Percentiles rank a stretch among this genome's conserved stretches.
Conservation (phyloP, 1,140 invertebrate genomes). For the Mamestra configurata region DNA sequence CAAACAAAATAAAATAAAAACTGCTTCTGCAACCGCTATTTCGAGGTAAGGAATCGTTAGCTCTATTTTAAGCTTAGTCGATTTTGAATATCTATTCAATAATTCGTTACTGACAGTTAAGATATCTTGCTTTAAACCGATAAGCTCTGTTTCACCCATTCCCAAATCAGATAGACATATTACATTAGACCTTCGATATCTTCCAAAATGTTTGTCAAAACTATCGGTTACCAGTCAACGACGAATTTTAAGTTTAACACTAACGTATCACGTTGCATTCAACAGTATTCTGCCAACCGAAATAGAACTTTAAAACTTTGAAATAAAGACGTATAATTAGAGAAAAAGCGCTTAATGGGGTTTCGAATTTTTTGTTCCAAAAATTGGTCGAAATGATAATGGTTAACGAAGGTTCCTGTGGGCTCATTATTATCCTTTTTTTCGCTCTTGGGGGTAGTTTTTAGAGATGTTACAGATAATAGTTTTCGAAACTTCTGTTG, state of each 20-base stretch:
- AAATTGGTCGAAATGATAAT: constrained; percentile 62
- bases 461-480: constrained; percentile 54
- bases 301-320: neutral
- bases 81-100: neutral
- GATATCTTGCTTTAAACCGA: constrained; percentile 14
- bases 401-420: constrained; percentile 55
- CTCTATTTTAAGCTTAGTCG: neutral
- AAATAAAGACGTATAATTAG: constrained; percentile 18
- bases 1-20: too few relatives aligned
- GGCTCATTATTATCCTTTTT: constrained; percentile 56
- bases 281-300: neutral
- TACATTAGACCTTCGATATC: constrained; percentile 39
- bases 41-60: neutral
- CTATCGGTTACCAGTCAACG: constrained; percentile 52
- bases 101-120: neutral
- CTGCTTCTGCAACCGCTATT: neutral
- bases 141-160: neutral
- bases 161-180: constrained; percentile 14
- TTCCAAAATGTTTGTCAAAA: constrained; percentile 54
- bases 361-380: constrained; percentile 53
- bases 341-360: neutral
- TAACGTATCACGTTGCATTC: constrained; percentile 14
- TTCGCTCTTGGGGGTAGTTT: constrained; percentile 54
- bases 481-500: constrained; percentile 32
- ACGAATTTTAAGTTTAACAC: constrained; percentile 37